phyloP scores from a whole-genome alignment of 2,797 vertebrate genomes.

The Coccyzus lansbergi region DNA sequence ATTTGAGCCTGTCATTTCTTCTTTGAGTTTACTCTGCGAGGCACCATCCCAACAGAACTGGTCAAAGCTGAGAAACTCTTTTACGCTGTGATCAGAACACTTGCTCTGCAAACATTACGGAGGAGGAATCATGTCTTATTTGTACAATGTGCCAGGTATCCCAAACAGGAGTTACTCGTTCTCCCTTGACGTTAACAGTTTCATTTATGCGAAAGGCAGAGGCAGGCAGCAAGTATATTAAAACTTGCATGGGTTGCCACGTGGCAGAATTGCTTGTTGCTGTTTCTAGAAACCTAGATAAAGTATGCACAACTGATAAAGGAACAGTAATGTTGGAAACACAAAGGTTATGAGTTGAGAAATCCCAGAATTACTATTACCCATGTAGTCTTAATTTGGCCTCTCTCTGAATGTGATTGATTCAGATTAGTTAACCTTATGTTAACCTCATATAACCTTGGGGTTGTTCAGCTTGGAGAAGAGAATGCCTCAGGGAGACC shows the following conservation, averaged over 20 bases:
- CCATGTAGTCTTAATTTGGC: background rate
- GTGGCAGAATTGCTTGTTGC: background rate
- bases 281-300: background rate
- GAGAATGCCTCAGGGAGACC: too few relatives aligned
- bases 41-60: background rate
- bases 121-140: background rate
- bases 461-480: too few relatives aligned
- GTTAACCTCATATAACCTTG: background rate
- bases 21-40: background rate
- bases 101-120: rapidly evolving
- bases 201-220: background rate
- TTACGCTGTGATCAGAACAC: background rate
- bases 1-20: background rate
- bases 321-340: background rate
- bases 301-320: background rate
- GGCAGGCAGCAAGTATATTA: background rate
- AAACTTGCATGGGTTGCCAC: background rate
- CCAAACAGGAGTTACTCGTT: background rate
- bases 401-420: background rate
- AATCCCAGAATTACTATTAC: background rate
- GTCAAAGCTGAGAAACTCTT: background rate
- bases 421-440: background rate
- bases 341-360: background rate
- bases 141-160: background rate
- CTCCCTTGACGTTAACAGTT: background rate